Base-by-base conservation (phyloP, 1,140 invertebrate genomes). In the Leucophenga varia region DNA sequence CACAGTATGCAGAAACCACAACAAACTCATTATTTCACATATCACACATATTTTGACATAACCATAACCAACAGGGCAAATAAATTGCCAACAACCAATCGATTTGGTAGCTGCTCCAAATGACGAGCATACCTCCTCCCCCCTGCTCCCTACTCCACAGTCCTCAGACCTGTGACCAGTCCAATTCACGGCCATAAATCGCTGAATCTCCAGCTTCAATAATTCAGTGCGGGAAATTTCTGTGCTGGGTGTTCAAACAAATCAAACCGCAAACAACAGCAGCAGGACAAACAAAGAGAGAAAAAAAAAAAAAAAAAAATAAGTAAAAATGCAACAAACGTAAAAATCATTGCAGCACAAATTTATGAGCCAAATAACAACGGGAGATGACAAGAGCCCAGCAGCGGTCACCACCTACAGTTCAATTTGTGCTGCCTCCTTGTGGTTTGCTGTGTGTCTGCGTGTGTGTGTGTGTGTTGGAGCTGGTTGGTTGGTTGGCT, bases 341-440 rank as follows among this genome's bases (percentile, higher is more conserved):
- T 49, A 59, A 52, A 54, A 52, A 60, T 40, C 13, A 35, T 18
- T 63, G 56, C 58, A 46, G 46, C 22, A 40, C 40, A 67, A 59
- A 67, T 67, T 67, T 67, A 67, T 68, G 63, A 63, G 64, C 37
- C 49, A 67, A 67, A 67, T 67, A 67, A 67, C 63, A 67, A 67
- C 63, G 63, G 63, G 63, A 67, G 63, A 67, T 67, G 63, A 67
- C 63, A 67, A 67, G 56, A 58, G 59, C 59, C 63, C 57, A 49
- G 57, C 59, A 67, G 59, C 64, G 63, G 64, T 17, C 57, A 38
- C 61, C 63, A 68, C 63, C 63, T 68, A 67, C 63, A 68, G 63
- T 67, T 67, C 63, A 63, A 67, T 68, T 68, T 68, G 63, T 54
- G 53, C 56, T 58, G 55, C 57, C 63, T 38, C 13, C 30, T n/a